A percentile compares a stretch with the other conserved stretches of the same genome.
Evolutionary conservation across 2,113 vertebrate genomes (phyloP).

Genomic region (Prolemur simus): DNA sequence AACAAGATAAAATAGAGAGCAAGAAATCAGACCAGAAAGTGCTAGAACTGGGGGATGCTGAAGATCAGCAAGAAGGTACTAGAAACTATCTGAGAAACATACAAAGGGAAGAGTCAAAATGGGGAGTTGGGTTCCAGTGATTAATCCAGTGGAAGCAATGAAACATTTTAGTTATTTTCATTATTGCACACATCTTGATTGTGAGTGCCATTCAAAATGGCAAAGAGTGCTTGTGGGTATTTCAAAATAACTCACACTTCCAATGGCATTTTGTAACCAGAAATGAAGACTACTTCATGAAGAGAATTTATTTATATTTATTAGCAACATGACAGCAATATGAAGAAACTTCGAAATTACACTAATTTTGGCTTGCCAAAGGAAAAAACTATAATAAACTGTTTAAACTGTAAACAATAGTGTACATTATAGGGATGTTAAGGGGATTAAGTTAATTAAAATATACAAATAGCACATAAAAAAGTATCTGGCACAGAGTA

Average conservation of each 20-base stretch:
- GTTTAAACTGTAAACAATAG: neutral
- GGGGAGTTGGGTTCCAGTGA: neutral
- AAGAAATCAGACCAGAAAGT: neutral
- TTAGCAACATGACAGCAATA: slow-evolving; percentile 25
- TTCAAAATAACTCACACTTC: neutral
- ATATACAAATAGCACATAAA: neutral
- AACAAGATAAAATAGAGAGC: neutral
- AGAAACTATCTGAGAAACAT: neutral
- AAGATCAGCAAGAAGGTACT: neutral
- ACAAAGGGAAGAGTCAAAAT: neutral
- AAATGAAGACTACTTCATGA: neutral
- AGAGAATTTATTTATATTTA: slow-evolving; percentile 31
- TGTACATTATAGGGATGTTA: neutral
- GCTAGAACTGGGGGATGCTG: neutral
- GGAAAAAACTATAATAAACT: neutral
- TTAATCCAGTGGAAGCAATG: neutral
- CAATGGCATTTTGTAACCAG: neutral
- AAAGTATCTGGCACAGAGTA: neutral
- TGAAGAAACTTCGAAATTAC: neutral
- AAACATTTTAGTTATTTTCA: neutral
- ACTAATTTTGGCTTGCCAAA: neutral
- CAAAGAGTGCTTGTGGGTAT: neutral
- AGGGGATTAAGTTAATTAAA: neutral
- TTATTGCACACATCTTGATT: neutral
- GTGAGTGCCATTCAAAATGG: neutral